phyloP scores from a whole-genome alignment of 23 tunicate species.

The Halocynthia aurantium region DNA sequence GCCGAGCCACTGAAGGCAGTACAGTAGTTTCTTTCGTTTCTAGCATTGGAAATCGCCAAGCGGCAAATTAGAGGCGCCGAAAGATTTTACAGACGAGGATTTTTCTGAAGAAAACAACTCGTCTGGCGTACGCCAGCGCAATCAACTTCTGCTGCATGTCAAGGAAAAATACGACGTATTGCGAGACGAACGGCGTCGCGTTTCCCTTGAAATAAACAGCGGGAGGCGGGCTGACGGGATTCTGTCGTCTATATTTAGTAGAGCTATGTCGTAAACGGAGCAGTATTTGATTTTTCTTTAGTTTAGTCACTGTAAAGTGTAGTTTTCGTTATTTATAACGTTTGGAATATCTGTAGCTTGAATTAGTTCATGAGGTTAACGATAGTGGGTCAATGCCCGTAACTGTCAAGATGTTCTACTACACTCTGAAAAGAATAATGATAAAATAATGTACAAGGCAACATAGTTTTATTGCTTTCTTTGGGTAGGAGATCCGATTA shows the following conservation, averaged over 20 bases:
- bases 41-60: conserved; percentile 62
- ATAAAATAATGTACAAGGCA: too few species aligned
- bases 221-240: conserved; percentile 16
- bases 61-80: conserved; percentile 43
- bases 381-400: too few species aligned
- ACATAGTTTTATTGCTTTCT: too few species aligned
- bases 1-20: background rate
- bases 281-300: too few species aligned
- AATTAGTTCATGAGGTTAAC: too few species aligned
- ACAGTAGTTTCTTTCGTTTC: background rate
- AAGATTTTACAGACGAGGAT: conserved; percentile 59
- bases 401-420: too few species aligned
- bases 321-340: too few species aligned
- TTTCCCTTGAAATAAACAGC: conserved; percentile 27
- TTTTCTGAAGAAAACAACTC: conserved; percentile 50
- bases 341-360: too few species aligned
- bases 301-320: too few species aligned
- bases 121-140: conserved; percentile 40
- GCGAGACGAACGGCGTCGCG: conserved; percentile 22
- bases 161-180: conserved; percentile 43
- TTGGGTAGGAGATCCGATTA: too few species aligned
- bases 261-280: background rate
- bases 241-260: background rate
- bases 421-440: too few species aligned
- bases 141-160: conserved; percentile 45